A percentile compares a stretch with the other conserved stretches of the same genome.
These are phyloP conservation scores for Ahaetulla prasina DNA, from an alignment of 2,113 vertebrate species.

Conservation along the genomic window DNA sequence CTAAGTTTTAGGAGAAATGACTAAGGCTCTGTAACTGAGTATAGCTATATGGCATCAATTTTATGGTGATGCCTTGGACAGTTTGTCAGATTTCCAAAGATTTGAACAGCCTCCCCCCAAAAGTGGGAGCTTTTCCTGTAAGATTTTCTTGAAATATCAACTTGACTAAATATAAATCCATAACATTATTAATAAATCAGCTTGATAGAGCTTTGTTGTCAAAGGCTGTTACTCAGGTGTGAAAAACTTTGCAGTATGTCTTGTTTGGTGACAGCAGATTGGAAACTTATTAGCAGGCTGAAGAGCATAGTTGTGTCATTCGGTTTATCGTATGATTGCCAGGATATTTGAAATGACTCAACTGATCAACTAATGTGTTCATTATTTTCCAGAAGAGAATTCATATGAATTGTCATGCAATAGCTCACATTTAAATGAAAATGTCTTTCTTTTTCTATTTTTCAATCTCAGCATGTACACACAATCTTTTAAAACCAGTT, in stretches of 20 bases:
- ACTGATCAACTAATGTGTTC: not conserved
- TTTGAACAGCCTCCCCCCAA: not conserved
- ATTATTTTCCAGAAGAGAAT: not conserved
- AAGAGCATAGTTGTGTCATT: not conserved
- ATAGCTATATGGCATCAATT: not conserved
- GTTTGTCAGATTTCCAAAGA: not conserved
- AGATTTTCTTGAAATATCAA: not conserved
- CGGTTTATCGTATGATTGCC: conserved; percentile 1
- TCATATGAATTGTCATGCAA: not conserved
- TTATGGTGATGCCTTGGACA: not conserved
- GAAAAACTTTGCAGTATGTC: not conserved
- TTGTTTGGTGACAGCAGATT: not conserved
- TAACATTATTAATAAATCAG: not conserved
- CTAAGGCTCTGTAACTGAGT: not conserved
- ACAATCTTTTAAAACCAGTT: not conserved
- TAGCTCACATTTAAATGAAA: conserved; percentile 21
- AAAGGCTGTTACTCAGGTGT: not conserved
- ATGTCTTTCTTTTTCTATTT: conserved; percentile 19
- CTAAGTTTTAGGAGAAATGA: not conserved
- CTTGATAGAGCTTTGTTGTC: not conserved
- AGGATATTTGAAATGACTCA: not conserved
- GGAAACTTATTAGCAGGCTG: not conserved
- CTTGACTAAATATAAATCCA: not conserved
- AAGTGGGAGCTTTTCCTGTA: not conserved
- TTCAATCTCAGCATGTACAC: not conserved